Base-by-base conservation (phyloP, 2,797 vertebrate species). In the Peromyscus melanophrys region DNA sequence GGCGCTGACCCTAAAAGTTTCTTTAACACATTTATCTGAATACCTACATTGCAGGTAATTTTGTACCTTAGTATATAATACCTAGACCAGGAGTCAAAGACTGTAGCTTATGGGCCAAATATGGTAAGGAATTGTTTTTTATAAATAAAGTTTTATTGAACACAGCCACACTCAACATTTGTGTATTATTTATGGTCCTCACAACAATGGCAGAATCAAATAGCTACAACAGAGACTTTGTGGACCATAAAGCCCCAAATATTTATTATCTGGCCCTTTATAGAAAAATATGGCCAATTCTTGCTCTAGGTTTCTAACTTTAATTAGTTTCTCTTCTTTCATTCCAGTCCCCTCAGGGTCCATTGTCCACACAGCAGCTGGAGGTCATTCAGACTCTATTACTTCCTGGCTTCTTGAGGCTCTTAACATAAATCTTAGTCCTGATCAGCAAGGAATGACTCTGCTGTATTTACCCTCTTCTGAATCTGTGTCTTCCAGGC, bases 101-200 rank as follows among this genome's bases (percentile, higher is more conserved):
- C 19, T 29, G 25, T 16, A 31, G 59, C 31, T 67, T 46, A 13
- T 23, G 59, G 83, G 61, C 43, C 27, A 23, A 43, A 23, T 40
- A 2, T 11, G 4, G 13, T 71, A 34, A 61, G 27, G 2, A 3
- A 25, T 75, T 21, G 49, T 29, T 19, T 89, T 65, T 57, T 82
- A 63, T 78, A 63, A 82, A 25, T n/a, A 67, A 77, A 67, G 69
- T 57, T 94, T 73, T 80, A 63, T 80, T 89, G 57, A 43, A 65
- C 31, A 27, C 25, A 21, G n/a, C n/a, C n/a, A 71, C 52, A 4
- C 10, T 55, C 25, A 23, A 25, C 52, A 43, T 31, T 52, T 52
- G 8, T 19, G 17, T 19, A 10, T 55, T 11, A 46, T 76, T 19
- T n/a, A 12, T 63, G 69, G 31, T 8, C 37, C 52, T 19, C 6